These are phyloP conservation scores for Melanotaenia nigrans DNA, from an alignment of 2,797 vertebrate species.

Conservation along the genomic window DNA sequence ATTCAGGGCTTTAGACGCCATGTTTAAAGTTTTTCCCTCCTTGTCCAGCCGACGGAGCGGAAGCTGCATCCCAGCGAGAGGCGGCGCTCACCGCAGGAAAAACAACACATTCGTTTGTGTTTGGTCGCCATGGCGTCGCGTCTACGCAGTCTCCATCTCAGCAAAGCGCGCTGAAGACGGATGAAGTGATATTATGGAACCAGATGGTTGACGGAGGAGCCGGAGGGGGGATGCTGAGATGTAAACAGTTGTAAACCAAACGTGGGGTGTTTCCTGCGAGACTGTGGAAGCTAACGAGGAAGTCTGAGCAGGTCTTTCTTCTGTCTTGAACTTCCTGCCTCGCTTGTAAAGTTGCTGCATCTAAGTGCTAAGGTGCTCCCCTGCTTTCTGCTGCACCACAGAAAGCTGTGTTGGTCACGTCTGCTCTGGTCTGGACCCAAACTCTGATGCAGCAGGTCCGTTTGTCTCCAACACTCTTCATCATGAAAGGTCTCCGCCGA, in stretches of 20 bases:
- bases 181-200: neutral
- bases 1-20: slow-evolving; percentile 25
- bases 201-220: neutral
- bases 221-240: neutral
- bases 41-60: neutral
- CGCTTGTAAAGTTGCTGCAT: neutral
- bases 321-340: slow-evolving; percentile 1
- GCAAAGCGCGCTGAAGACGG: slow-evolving; percentile 13
- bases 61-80: too few relatives aligned
- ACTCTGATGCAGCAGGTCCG: slow-evolving; percentile 25
- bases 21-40: too few relatives aligned
- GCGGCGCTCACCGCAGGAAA: slow-evolving; percentile 41
- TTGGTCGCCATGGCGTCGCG: neutral
- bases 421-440: slow-evolving; percentile 16
- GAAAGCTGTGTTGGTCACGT: slow-evolving; percentile 29
- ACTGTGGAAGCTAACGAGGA: too few relatives aligned
- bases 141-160: neutral
- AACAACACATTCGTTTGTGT: slow-evolving; percentile 45
- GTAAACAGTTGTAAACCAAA: slow-evolving; percentile 68
- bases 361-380: slow-evolving; percentile 62
- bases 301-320: too few relatives aligned
- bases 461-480: slow-evolving; percentile 6
- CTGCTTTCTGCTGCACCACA: slow-evolving; percentile 33
- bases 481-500: slow-evolving; percentile 21
- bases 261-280: too few relatives aligned